Base-by-base conservation (phyloP, 2,113 vertebrate species). In the Callipepla squamata region DNA sequence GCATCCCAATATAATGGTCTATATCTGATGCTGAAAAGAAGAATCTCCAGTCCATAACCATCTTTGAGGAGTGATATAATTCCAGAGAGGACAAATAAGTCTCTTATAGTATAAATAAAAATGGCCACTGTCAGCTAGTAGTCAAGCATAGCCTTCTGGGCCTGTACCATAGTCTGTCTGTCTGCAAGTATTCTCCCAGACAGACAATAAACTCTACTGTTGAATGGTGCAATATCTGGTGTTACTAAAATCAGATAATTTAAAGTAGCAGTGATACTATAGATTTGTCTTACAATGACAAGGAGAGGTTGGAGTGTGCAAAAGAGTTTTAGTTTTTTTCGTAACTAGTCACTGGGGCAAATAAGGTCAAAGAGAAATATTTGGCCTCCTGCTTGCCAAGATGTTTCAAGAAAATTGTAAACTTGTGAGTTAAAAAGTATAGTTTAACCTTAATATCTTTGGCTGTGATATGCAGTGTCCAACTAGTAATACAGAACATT, bases 41-140 rank as follows among this genome's bases (percentile, higher is more conserved):
- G 13, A 69, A 59, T 36, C 5, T 4, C 18, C 14, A 0, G 26
- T 58, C 17, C 36, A 30, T 53, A 91, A 30, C 5, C 17, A 7
- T 76, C 9, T 83, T 36, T 19, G 36, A 22, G 6, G 57, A 75
- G 76, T 25, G 22, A 32, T 8, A 1, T 13, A 6, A 68, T 74
- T 88, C 25, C 18, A 57, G 40, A 50, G 34, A 20, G 30, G 13
- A 9, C 32, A 65, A 6, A 2, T 38, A 53, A 44, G 20, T 67
- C 3, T 90, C 19, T 26, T 67, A 11, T 2, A 23, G 15, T 34
- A 20, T 36, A 51, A 45, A 76, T 50, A 57, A 74, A 40, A 79
- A 67, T 36, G 34, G 12, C 15, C 25, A 36, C 11, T 40, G 21
- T 58, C 11, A 59, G 16, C 0, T 0, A 67, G 18, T 13, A 47